Percentiles rank a stretch among this genome's conserved stretches.
Conservation (phyloP, 1,140 invertebrate genomes). For the Zaprionus inermis region DNA sequence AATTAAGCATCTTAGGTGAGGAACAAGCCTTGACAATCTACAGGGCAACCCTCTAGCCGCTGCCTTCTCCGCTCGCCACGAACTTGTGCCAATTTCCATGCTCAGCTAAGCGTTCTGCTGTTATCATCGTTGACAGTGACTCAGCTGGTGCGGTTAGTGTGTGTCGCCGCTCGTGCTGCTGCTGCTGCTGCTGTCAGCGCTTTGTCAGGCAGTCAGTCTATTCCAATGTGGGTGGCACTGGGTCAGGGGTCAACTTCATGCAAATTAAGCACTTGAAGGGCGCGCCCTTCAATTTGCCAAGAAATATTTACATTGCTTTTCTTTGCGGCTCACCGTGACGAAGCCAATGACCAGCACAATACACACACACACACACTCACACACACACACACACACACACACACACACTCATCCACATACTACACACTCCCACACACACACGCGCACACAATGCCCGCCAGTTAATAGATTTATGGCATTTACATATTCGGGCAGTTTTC, state of each 20-base stretch:
- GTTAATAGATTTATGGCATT: slow-evolving; percentile 60
- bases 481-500: slow-evolving; percentile 38
- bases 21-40: no score
- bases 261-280: slow-evolving; percentile 35
- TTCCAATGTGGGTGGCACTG: neutral
- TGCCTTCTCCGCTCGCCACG: neutral
- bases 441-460: slow-evolving; percentile 18
- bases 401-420: neutral
- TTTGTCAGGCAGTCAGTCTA: slow-evolving; percentile 2
- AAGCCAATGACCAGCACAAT: slow-evolving; percentile 40
- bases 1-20: no score
- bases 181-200: slow-evolving; percentile 3
- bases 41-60: no score
- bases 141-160: slow-evolving; percentile 2
- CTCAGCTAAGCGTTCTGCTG: neutral
- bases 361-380: slow-evolving; percentile 10
- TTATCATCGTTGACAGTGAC: slow-evolving; percentile 2
- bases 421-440: slow-evolving; percentile 2
- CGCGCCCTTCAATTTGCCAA: slow-evolving; percentile 36
- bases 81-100: neutral
- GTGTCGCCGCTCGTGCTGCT: neutral
- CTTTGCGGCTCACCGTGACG: slow-evolving; percentile 12
- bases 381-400: neutral
- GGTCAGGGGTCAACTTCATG: slow-evolving; percentile 17
- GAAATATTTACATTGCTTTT: slow-evolving; percentile 11